Evolutionary conservation across 2,113 vertebrate species (phyloP).

Genomic region (Sisor rabdophorus): DNA sequence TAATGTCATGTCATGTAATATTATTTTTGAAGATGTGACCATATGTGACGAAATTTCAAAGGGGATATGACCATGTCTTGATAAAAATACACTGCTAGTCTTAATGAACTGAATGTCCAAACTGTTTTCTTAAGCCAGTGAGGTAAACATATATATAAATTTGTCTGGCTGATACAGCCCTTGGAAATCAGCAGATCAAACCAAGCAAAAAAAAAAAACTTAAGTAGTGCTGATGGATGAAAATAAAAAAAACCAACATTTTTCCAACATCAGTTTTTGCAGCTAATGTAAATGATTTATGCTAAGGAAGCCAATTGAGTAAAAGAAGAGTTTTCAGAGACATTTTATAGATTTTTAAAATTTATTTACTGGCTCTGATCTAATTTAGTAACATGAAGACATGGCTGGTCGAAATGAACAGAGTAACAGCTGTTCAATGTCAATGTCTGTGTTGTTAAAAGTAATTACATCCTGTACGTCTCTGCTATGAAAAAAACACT

Average conservation of each 20-base stretch:
- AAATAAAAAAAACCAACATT: neutral
- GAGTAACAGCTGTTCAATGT: too few species aligned
- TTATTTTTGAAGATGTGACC: neutral
- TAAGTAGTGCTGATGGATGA: neutral
- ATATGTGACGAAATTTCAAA: neutral
- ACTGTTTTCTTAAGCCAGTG: neutral
- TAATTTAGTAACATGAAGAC: neutral
- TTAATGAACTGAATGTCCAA: neutral
- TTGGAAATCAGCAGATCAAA: neutral
- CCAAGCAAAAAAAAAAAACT: neutral
- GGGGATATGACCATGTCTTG: neutral
- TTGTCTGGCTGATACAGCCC: neutral
- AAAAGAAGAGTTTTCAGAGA: neutral
- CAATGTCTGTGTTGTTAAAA: too few species aligned
- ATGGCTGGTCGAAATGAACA: neutral
- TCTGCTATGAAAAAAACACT: too few species aligned
- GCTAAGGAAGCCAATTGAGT: neutral
- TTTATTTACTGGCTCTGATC: neutral
- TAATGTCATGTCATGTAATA: neutral
- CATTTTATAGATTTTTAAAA: neutral
- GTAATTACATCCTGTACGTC: too few species aligned
- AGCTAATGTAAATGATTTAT: neutral
- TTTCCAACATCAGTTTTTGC: neutral
- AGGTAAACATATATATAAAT: neutral
- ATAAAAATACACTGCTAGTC: neutral